phyloP scores from a whole-genome alignment of 1,140 invertebrate genomes.

The Micrasema longulum region DNA sequence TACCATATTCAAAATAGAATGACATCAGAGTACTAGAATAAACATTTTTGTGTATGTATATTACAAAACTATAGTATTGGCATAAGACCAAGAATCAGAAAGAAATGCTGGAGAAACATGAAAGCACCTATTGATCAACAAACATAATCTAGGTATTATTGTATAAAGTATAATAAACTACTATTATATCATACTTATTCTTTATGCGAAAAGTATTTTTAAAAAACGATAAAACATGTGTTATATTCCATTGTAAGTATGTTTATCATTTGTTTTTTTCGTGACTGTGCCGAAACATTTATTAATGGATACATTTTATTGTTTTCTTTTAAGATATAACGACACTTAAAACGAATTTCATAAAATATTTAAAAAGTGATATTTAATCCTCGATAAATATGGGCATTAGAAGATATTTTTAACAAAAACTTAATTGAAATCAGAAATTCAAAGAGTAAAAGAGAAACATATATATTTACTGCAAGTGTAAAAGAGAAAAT shows the following conservation, averaged over 20 bases:
- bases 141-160: neutral
- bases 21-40: conserved; percentile 37
- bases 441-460: conserved; percentile 44
- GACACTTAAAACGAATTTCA: neutral
- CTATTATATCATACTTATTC: no score
- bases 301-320: neutral
- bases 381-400: conserved; percentile 51
- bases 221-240: no score
- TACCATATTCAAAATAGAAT: conserved; percentile 23
- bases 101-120: conserved; percentile 38
- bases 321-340: neutral
- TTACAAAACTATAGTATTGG: conserved; percentile 27
- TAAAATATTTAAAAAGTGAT: conserved; percentile 36
- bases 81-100: conserved; percentile 33
- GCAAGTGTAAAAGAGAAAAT: conserved; percentile 45
- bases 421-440: conserved; percentile 50
- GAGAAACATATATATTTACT: conserved; percentile 25
- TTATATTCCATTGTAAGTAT: no score
- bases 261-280: no score
- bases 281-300: no score
- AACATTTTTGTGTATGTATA: conserved; percentile 35
- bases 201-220: no score
- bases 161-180: no score
- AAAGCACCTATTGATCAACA: conserved; percentile 20
- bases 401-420: conserved; percentile 54